Evolutionary conservation across 2,888 invertebrate species (phyloP), one percentile per base, ranked within the genome.

Genomic region (Stomorhina lunata): DNA sequence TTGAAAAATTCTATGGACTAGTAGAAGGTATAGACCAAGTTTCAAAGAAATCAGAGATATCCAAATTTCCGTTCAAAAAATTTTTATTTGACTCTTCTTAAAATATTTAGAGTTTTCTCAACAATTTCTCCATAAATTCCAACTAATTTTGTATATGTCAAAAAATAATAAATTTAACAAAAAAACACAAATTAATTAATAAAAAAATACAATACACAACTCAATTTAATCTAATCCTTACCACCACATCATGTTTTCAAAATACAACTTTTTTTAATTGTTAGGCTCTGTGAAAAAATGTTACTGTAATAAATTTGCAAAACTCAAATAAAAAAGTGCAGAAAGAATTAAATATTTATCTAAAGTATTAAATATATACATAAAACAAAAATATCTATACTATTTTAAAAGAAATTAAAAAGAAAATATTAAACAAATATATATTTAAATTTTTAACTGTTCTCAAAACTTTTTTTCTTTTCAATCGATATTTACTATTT

Each of bases 241-340:
- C 80, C 83, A 83, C 77, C 80, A 83, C 80, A 80, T 77, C 68
- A 80, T 83, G 77, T 83, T 83, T 83, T 83, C 83, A 80, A 83
- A 80, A 80, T 72, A 69, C 20, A 73, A 83, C 61, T 77, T 72
- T 83, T 63, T 79, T 77, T 77, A 80, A 77, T 77, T 80, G 80
- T 83, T 83, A 80, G 77, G 80, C 83, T 80, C 72, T 80, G 80
- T 77, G 63, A 80, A n/a, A n/a, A n/a, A 80, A 83, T 80, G 73
- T 80, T 80, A 80, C 63, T 80, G 72, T 77, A 83, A 80, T 77
- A 77, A 69, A 57, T 80, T 77, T 53, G 69, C 63, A 69, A 83
- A 73, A 73, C 66, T 59, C 69, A 55, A 55, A 59, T 50, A 61
- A 37, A 72, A 34, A 61, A 59, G 61, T 32, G n/a, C n/a, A n/a